Base-by-base conservation (phyloP, 2,888 invertebrate genomes). In the Oxycera nigricornis region DNA sequence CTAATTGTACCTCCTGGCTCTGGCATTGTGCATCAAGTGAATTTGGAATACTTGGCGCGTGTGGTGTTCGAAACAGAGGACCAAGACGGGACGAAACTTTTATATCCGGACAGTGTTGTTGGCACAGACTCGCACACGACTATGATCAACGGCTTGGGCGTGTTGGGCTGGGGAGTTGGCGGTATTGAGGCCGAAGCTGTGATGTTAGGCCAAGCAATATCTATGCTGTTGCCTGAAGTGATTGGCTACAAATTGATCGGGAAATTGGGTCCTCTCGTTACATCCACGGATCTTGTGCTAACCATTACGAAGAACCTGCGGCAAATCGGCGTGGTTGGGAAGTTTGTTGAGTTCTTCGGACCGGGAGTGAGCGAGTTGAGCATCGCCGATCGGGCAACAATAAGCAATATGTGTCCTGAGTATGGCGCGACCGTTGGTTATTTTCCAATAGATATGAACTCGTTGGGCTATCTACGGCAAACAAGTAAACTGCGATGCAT, bases 61-160 rank as follows among this genome's bases (percentile, higher is more conserved):
- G 96, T 98, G 14, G 97, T 98, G 39, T 98, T 98, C 83, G 89
- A 90, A 9, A 88, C 87, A 0, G 87, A 89, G 82, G 81, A 80
- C 0, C 22, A 57, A 14, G 77, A 76, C 52, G 81, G 82, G 41
- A 82, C 80, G 22, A 85, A 87, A 65, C 80, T 91, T 0, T 86
- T 97, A 1, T 92, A 94, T 82, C 96, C 96, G 0, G 97, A 97
- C 85, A 94, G 94, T 9, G 91, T 96, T 77, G 98, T 99, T 50
- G 98, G 98, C 7, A 98, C 98, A 0, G 99, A 99, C 88, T 97
- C 97, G 0, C 98, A 99, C 82, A 99, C 98, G 1, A 98, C 98
- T 14, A 98, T 99, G 98, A 97, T 98, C 78, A 97, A 97, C 82
- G 98, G 98, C 0, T 89, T 98, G 2, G 98, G 98, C 0, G 94